Evolutionary conservation across 2,797 vertebrate species (phyloP), one percentile per base, ranked within the genome.

Genomic region (Gouania willdenowi): DNA sequence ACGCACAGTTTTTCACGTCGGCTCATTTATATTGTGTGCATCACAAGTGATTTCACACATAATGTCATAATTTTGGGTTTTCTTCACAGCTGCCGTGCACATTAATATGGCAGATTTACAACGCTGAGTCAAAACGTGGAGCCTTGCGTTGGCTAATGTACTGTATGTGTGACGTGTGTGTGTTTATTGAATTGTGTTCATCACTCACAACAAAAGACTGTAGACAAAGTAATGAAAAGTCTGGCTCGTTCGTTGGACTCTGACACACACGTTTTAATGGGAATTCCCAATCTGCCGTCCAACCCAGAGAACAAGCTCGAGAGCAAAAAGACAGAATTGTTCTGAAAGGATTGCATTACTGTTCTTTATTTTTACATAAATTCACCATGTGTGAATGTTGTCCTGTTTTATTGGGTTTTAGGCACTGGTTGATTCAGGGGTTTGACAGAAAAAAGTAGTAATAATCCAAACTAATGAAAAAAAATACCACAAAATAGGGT

Each of bases 231-330:
- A 62, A 72, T 79, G 46, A 49, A 41, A 45, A 47, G 52, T 52
- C 43, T 64, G 68, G 60, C 56, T 63, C 54, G 46, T 52, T 33
- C 21, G 21, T 32, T 60, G 66, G 44, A 67, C 39, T 18, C 3
- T 39, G 55, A 79, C 75, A 77, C 68, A 70, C 69, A 74, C 54
- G 24, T n/a, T 67, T 77, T 79, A 61, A 76, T 75, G 71, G 79
- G 74, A 66, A 78, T 78, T 71, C 74, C 76, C 44, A 34, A 58
- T 39, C 39, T 2, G 20, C 29, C 13, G 12, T 66, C 33, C 15
- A 26, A 43, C 41, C 2, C n/a, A 6, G 13, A n/a, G 14, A 2
- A 3, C 13, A 14, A 13, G 13, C 13, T n/a, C n/a, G n/a, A n/a
- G n/a, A n/a, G n/a, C n/a, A n/a, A n/a, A n/a, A n/a, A n/a, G n/a